These are phyloP conservation scores for Orchestia grillus DNA, from an alignment of 1,140 invertebrate genomes.

Conservation along the genomic window DNA sequence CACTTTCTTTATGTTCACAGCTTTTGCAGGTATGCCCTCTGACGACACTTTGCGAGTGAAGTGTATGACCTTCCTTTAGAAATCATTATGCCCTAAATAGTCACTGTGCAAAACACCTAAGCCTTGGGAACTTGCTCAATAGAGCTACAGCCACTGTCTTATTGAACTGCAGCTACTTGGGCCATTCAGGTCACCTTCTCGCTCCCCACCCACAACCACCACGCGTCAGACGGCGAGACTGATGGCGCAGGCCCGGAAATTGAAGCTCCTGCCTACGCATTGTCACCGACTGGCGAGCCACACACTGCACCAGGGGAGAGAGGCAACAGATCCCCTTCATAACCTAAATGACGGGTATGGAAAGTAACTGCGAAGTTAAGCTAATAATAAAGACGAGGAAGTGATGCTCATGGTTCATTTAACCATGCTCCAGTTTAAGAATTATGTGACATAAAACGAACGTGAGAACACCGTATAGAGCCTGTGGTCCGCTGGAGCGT, in stretches of 20 bases:
- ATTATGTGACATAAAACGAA: too few relatives aligned
- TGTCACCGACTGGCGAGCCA: background rate
- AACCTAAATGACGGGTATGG: background rate
- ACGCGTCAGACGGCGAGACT: background rate
- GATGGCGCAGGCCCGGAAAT: slow-evolving; percentile 25
- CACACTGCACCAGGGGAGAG: background rate
- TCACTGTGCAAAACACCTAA: background rate
- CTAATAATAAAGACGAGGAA: background rate
- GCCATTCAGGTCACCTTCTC: background rate
- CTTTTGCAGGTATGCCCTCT: background rate
- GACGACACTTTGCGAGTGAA: background rate
- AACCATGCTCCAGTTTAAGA: too few relatives aligned
- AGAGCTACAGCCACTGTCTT: background rate
- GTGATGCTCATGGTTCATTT: too few relatives aligned
- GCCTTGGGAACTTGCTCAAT: background rate
- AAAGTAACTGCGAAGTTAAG: background rate
- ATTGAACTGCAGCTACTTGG: background rate
- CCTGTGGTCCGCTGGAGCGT: too few relatives aligned
- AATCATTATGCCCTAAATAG: background rate
- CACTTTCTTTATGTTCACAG: background rate
- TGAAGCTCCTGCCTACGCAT: background rate
- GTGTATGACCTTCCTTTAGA: background rate
- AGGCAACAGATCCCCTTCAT: background rate
- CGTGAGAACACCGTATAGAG: too few relatives aligned
- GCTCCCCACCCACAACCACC: background rate